Evolutionary conservation across 1,140 invertebrate genomes (phyloP).

Genomic region (Drosophila prosaltans): DNA sequence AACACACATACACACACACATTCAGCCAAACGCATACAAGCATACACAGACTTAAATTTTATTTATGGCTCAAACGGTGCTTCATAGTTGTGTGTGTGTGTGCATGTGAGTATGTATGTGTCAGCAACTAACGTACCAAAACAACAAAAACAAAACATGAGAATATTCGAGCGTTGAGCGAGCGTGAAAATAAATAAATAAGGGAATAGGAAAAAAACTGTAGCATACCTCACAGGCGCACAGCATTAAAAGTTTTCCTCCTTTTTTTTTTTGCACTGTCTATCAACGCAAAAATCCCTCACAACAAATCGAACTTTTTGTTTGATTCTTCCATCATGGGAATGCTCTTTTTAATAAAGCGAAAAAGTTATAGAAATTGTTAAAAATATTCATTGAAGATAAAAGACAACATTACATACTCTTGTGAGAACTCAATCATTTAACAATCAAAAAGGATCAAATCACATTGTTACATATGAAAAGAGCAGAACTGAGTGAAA

Average conservation of each 20-base stretch:
- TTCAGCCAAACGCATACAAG: background rate
- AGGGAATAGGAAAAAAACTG: constrained; percentile 26
- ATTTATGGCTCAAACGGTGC: constrained; percentile 70
- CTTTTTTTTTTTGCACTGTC: constrained; percentile 24
- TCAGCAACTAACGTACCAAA: constrained; percentile 32
- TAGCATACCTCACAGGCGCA: constrained; percentile 35
- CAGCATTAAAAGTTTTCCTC: constrained; percentile 47
- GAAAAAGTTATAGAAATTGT: background rate
- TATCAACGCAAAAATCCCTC: constrained; percentile 39
- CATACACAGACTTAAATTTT: constrained; percentile 72
- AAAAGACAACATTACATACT: background rate
- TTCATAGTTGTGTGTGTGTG: constrained; percentile 19
- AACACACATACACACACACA: constrained; percentile 26
- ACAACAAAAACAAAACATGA: constrained; percentile 34
- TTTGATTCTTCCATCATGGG: background rate
- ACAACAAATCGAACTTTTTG: constrained; percentile 28
- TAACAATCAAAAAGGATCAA: background rate
- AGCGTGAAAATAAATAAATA: constrained; percentile 57
- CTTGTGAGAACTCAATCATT: background rate
- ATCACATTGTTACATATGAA: background rate
- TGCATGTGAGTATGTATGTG: constrained; percentile 11
- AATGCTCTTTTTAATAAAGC: constrained; percentile 1
- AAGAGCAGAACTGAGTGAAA: too few species aligned
- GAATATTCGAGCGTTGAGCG: constrained; percentile 34
- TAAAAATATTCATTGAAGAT: background rate